Evolutionary conservation across 2,113 vertebrate genomes (phyloP), one percentile per base, ranked within the genome.

Genomic region (Blennius ocellaris): DNA sequence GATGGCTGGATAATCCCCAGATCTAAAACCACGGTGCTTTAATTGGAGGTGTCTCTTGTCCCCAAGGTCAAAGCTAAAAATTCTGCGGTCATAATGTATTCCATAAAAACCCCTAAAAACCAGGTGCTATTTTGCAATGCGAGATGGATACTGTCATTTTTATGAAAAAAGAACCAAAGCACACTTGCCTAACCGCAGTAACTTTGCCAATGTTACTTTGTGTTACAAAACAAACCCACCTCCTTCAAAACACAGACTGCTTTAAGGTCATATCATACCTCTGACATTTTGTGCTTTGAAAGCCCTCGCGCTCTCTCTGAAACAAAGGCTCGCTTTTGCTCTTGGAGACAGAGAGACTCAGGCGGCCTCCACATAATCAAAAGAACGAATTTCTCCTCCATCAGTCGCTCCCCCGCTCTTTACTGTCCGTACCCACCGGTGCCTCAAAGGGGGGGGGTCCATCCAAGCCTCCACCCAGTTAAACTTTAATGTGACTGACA

Each of bases 401-500:
- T 82, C 43, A 17, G 69, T 68, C 68, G 55, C 54, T 71, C 60
- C 56, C 36, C 36, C 61, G 21, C 76, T 76, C 62, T 84, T 80
- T 60, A 71, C 60, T 30, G 59, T 59, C 69, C 85, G 56, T 80
- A 59, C 71, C 65, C 77, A 45, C 53, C 52, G 36, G 53, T 59
- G 71, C 69, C 69, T 84, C 60, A 81, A 66, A 85, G 80, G 77
- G 60, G 80, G 77, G 60, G 77, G 83, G 69, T 78, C 73, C 84
- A 64, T 77, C 68, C 73, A 53, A 80, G 64, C 73, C 68, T 82
- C 64, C 50, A 65, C 59, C 76, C 69, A 76, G 87, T 87, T 80
- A 77, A 80, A 85, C 72, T 81, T 86, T 84, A 81, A 92, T 80
- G 78, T 79, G 75, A 86, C 69, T 65, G 87, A 86, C 78, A 86